These are phyloP conservation scores for Lomographa bimaculata DNA, from an alignment of 2,888 invertebrate species.

Conservation along the genomic window DNA sequence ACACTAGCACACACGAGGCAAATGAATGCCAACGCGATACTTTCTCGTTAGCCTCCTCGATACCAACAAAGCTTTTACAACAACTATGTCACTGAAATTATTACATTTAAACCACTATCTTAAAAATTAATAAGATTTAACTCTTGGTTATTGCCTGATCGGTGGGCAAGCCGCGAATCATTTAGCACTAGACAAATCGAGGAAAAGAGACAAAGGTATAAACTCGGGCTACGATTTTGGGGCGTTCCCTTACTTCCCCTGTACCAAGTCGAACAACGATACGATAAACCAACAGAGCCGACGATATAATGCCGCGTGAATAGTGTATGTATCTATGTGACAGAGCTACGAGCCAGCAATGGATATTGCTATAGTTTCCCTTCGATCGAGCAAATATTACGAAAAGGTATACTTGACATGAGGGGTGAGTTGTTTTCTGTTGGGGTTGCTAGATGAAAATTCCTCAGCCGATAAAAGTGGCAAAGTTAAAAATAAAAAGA, in stretches of 20 bases:
- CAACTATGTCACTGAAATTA: constrained; percentile 24
- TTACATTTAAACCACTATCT: constrained; percentile 14
- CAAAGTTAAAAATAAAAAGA: too few species aligned
- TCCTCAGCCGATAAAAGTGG: not conserved
- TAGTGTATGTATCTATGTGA: not conserved
- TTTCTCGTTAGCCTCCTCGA: constrained; percentile 46
- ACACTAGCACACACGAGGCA: constrained; percentile 49
- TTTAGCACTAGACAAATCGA: constrained; percentile 49
- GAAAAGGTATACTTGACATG: not conserved
- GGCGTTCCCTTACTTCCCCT: constrained; percentile 57
- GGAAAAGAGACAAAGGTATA: constrained; percentile 64
- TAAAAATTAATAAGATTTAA: constrained; percentile 15
- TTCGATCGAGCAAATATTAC: constrained; percentile 4
- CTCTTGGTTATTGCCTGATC: constrained; percentile 42
- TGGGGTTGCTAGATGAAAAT: constrained; percentile 12
- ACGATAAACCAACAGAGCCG: constrained; percentile 11
- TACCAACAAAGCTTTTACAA: constrained; percentile 37
- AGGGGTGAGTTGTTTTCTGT: constrained; percentile 4
- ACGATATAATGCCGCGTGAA: constrained; percentile 21
- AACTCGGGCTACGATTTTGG: constrained; percentile 50
- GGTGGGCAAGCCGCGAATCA: constrained; percentile 49
- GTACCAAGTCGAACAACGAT: constrained; percentile 24
- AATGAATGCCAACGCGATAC: constrained; percentile 56
- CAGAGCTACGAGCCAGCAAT: constrained; percentile 20
- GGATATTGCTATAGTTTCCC: constrained; percentile 17